Evolutionary conservation across 2,797 vertebrate genomes (phyloP).

Genomic region (Paramormyrops hopkinsi): DNA sequence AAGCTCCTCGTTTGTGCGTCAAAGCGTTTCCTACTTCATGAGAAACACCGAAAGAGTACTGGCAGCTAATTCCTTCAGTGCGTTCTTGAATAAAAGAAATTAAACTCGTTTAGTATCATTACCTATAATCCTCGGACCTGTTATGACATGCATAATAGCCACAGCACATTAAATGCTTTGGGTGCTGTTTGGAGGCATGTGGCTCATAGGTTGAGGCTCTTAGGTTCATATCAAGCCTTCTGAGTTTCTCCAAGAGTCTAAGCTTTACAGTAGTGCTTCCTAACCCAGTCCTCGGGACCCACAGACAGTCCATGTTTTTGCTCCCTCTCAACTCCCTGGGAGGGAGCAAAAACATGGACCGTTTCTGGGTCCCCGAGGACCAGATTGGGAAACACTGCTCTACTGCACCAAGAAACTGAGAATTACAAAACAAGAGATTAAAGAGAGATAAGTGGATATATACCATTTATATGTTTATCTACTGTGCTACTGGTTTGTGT

Average conservation of each 20-base stretch:
- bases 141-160: background rate
- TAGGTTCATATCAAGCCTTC: background rate
- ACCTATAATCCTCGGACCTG: background rate
- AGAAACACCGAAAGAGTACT: background rate
- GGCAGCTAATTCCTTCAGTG: background rate
- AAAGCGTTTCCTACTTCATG: background rate
- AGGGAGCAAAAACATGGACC: background rate
- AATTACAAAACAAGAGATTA: background rate
- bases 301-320: background rate
- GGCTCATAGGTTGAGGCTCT: background rate
- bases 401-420: background rate
- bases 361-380: background rate
- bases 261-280: background rate
- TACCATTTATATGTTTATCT: background rate
- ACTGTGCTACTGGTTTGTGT: background rate
- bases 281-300: background rate
- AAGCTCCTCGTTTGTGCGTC: background rate
- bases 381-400: background rate
- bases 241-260: background rate
- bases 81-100: background rate
- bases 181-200: background rate
- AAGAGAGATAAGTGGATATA: background rate
- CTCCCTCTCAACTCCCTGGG: background rate
- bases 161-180: background rate
- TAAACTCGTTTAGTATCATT: background rate